Evolutionary conservation across 2,797 vertebrate species (phyloP).

Genomic region (Alfaro cultratus): DNA sequence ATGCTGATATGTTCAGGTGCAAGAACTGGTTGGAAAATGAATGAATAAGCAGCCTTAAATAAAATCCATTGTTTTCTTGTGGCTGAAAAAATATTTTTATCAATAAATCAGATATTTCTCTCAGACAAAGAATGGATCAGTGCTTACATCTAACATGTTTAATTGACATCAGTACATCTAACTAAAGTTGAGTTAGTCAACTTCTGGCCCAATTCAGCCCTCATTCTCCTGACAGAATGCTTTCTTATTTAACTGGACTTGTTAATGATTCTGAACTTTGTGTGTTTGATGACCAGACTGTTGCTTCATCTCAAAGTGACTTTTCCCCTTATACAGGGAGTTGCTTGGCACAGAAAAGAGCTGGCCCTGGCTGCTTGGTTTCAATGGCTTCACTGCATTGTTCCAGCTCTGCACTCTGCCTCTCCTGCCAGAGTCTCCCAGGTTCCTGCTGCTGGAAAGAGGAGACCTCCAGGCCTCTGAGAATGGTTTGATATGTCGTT

Average conservation of each 20-base stretch:
- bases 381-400: conserved; percentile 70
- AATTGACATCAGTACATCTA: background rate
- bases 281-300: background rate
- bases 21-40: background rate
- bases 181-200: background rate
- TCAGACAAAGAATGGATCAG: background rate
- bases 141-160: background rate
- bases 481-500: conserved; percentile 57
- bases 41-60: background rate
- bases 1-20: no score
- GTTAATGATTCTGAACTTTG: background rate
- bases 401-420: conserved; percentile 78
- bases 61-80: background rate
- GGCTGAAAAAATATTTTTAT: background rate
- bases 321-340: conserved; percentile 70
- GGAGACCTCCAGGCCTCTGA: conserved; percentile 75
- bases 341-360: conserved; percentile 73
- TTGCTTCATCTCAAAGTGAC: conserved; percentile 1
- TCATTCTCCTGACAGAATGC: background rate
- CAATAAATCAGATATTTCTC: background rate
- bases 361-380: conserved; percentile 81
- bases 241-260: background rate
- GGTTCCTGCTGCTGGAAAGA: conserved; percentile 76
- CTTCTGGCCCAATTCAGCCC: background rate
- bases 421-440: conserved; percentile 83